Conservation (phyloP, 2,888 invertebrate species). For the Empis stercorea region DNA sequence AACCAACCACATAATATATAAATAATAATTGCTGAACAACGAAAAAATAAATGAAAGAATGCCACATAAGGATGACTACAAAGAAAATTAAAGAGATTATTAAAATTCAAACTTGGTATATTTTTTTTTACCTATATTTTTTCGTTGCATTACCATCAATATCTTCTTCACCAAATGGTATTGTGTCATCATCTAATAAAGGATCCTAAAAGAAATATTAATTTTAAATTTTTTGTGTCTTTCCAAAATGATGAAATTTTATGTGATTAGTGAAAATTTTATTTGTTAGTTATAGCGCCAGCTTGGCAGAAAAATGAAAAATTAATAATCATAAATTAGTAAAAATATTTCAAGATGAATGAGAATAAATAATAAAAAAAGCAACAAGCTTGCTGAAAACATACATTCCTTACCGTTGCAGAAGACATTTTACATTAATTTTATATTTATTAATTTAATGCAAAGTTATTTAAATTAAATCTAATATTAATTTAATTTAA, state of each 20-base stretch:
- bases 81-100: constrained; percentile 17
- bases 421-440: constrained; percentile 24
- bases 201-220: constrained; percentile 57
- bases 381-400: constrained; percentile 18
- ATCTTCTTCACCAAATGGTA: constrained; percentile 78
- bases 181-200: constrained; percentile 71
- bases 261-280: too few species aligned
- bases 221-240: too few species aligned
- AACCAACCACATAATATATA: constrained; percentile 88
- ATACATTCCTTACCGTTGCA: constrained; percentile 38
- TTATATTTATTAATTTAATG: too few species aligned
- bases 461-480: too few species aligned
- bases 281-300: neutral
- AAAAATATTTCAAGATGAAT: neutral
- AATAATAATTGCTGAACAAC: constrained; percentile 36
- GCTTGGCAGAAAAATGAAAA: too few species aligned
- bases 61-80: constrained; percentile 85
- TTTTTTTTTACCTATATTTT: constrained; percentile 32
- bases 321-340: neutral
- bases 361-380: constrained; percentile 1
- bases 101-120: neutral
- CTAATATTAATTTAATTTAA: too few species aligned
- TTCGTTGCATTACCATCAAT: constrained; percentile 33
- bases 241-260: too few species aligned
- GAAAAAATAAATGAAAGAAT: constrained; percentile 17